These are phyloP conservation scores for Chaitophorus viminalis DNA, from an alignment of 2,888 invertebrate species.

Conservation along the genomic window DNA sequence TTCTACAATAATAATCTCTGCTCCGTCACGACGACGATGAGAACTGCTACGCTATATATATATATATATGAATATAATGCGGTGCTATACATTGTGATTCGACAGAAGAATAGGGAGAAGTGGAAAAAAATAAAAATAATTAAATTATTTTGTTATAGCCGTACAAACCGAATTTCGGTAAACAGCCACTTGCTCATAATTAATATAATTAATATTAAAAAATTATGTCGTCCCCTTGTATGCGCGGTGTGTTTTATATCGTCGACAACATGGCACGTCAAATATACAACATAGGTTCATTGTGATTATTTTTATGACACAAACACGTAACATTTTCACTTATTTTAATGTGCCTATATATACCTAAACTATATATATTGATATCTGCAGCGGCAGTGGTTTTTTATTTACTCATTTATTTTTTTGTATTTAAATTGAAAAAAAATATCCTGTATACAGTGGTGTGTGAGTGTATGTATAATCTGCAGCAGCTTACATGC, in stretches of 20 bases:
- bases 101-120: no score
- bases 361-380: neutral
- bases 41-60: neutral
- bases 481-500: no score
- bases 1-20: neutral
- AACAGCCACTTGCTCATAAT: neutral
- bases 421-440: neutral
- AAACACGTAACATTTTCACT: neutral
- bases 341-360: neutral
- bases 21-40: neutral
- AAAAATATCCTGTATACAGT: neutral
- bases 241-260: neutral
- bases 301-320: neutral
- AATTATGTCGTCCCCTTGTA: neutral
- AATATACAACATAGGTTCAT: neutral
- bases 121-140: no score
- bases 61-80: neutral
- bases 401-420: neutral
- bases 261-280: neutral
- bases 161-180: neutral
- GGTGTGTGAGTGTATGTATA: no score
- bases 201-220: neutral
- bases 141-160: neutral
- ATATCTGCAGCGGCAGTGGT: neutral
- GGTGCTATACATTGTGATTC: neutral